A percentile compares a stretch with the other conserved stretches of the same genome.
Conservation (phyloP, 2,888 invertebrate species). For the Tupiocoris notatus region DNA sequence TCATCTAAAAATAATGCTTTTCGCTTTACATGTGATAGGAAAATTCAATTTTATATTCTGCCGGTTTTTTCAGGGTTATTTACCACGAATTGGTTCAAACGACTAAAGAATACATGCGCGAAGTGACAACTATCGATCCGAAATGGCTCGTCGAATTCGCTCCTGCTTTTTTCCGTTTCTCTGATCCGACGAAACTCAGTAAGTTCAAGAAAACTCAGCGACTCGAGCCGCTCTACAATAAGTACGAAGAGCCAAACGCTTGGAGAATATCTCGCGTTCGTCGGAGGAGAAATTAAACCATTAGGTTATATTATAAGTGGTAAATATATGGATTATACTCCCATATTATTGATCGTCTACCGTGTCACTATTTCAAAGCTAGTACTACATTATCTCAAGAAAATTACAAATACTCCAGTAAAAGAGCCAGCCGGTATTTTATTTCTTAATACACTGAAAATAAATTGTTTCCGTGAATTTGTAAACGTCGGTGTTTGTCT, state of each 20-base stretch:
- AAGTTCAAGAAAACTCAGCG: slow-evolving; percentile 99
- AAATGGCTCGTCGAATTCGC: slow-evolving; percentile 99
- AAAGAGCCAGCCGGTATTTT: too few species aligned
- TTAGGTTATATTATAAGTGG: too few species aligned
- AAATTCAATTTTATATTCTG: neutral
- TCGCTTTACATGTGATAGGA: too few species aligned
- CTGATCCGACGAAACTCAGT: slow-evolving; percentile 96
- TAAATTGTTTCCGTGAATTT: too few species aligned
- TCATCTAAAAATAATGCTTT: neutral
- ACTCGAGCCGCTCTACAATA: slow-evolving; percentile 95
- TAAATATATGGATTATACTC: too few species aligned
- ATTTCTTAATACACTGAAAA: too few species aligned
- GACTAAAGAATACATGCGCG: slow-evolving; percentile 98
- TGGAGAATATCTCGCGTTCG: slow-evolving; percentile 97
- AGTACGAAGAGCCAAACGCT: slow-evolving; percentile 98
- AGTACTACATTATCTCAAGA: too few species aligned
- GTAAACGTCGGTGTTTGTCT: too few species aligned
- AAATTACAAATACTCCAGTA: too few species aligned
- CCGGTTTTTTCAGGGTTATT: slow-evolving; percentile 70
- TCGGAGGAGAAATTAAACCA: slow-evolving; percentile 74
- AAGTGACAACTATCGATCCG: slow-evolving; percentile 94
- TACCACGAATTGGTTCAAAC: slow-evolving; percentile 98
- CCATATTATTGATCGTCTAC: too few species aligned
- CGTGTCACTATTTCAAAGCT: too few species aligned
- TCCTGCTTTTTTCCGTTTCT: slow-evolving; percentile 98